Conservation (phyloP, 2,888 invertebrate species). For the Cryptophagus acutangulus region DNA sequence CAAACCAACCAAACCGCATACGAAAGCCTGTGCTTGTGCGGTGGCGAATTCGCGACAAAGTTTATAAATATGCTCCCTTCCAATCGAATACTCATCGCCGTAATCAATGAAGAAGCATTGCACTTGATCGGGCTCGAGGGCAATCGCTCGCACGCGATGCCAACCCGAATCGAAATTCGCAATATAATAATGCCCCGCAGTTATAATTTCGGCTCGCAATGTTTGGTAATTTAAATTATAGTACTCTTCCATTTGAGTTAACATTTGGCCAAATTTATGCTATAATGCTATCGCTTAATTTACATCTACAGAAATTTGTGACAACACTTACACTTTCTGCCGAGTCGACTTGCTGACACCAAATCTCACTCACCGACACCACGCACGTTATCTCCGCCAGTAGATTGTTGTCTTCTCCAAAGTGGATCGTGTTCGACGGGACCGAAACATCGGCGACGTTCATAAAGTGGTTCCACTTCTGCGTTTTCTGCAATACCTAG, state of each 20-base stretch:
- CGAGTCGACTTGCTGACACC: constrained; percentile 51
- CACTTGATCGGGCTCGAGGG: constrained; percentile 30
- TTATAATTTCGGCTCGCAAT: constrained; percentile 27
- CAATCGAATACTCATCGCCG: constrained; percentile 62
- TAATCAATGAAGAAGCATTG: constrained; percentile 69
- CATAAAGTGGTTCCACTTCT: constrained; percentile 19
- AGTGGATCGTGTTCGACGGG: constrained; percentile 41
- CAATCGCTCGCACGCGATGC: constrained; percentile 48
- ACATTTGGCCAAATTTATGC: constrained; percentile 34
- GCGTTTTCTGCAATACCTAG: constrained; percentile 45
- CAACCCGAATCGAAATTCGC: constrained; percentile 47
- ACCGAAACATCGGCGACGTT: constrained; percentile 37
- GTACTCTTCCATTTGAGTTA: constrained; percentile 42
- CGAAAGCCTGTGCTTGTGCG: constrained; percentile 67
- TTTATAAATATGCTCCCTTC: constrained; percentile 53
- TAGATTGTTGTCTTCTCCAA: constrained; percentile 45
- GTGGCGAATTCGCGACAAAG: constrained; percentile 60
- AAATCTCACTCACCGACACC: constrained; percentile 49
- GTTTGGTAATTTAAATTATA: constrained; percentile 36
- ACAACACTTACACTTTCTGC: constrained; percentile 48
- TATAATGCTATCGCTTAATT: not conserved
- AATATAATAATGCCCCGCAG: constrained; percentile 46
- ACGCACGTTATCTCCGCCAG: constrained; percentile 47
- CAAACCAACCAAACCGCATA: constrained; percentile 63
- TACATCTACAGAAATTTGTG: constrained; percentile 5